phyloP scores from a whole-genome alignment of 37 sponge, comb jelly and placozoan species.

The Crambe crambe region DNA sequence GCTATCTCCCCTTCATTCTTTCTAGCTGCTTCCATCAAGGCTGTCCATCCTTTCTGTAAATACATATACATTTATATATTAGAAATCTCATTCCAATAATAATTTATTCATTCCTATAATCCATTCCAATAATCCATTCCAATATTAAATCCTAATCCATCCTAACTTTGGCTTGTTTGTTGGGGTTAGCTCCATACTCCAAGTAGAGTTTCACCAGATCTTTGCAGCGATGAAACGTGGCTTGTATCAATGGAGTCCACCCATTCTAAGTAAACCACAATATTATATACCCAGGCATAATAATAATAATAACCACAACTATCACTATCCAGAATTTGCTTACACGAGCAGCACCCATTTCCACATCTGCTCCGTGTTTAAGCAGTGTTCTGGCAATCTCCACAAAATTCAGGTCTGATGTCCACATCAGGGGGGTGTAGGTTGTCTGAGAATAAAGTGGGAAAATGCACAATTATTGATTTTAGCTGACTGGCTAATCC shows the following conservation, averaged over 20 bases:
- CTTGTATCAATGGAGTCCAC: conserved; percentile 6
- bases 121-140: too few relatives aligned
- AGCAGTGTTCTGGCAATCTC: conserved; percentile 10
- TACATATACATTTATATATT: too few relatives aligned
- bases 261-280: not conserved
- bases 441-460: not conserved
- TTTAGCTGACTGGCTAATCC: not conserved
- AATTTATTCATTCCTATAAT: too few relatives aligned
- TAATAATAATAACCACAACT: too few relatives aligned
- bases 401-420: not conserved
- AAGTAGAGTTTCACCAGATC: conserved; percentile 15
- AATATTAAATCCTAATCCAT: too few relatives aligned
- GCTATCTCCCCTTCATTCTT: not conserved
- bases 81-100: too few relatives aligned
- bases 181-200: conserved; percentile 9
- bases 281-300: not conserved
- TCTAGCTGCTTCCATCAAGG: conserved; percentile 28
- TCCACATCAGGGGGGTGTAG: conserved; percentile 5
- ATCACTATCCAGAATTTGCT: not conserved
- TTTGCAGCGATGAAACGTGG: not conserved
- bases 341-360: not conserved
- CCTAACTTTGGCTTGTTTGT: conserved; percentile 15
- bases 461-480: too few relatives aligned
- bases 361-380: conserved; percentile 15
- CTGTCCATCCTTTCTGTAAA: conserved; percentile 34